Evolutionary conservation across 2,888 invertebrate genomes (phyloP), one percentile per base, ranked within the genome.

Genomic region (Drosophila fulvimacula): DNA sequence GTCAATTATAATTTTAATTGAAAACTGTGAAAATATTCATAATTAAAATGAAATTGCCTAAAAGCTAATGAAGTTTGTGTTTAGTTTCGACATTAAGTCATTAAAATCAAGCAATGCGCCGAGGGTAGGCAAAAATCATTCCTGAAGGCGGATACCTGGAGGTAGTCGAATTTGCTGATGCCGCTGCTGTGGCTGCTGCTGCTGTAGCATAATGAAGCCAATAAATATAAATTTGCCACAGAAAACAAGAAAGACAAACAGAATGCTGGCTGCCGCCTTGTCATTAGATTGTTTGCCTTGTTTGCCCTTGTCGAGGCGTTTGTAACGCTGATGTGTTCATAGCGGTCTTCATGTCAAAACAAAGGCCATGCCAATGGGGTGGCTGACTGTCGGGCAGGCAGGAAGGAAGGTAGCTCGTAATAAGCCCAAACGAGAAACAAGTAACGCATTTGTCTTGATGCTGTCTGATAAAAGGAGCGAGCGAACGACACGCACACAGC

Each of bases 281-380:
- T 89, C 86, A 86, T 88, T 85, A 89, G 77, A 88, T 88, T 87
- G 89, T 87, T 87, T 88, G 89, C 85, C 86, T 83, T 76, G 76
- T 76, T 76, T 76, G 44, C 52, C 72, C 67, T 53, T 82, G 88
- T 89, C 80, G 81, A 79, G 74, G 86, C 86, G 81, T 89, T 84
- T 83, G 85, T 83, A 87, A 81, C 88, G 72, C 81, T 85, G 88
- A 90, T 90, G 91, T 88, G 88, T 90, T 92, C 89, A 90, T 92
- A 90, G 92, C 91, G 92, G 91, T 91, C 48, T 91, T 90, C 85
- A 76, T 91, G 92, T 92, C 92, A 92, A 92, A 92, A 92, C 92
- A 92, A 91, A 91, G 79, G 52, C 52, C 52, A 52, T 52, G 38
- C 52, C 38, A 21, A 79, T 46, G 68, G 79, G 87, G 82, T 49